phyloP scores from a whole-genome alignment of 2,113 vertebrate genomes.

The Toxotes chatareus region DNA sequence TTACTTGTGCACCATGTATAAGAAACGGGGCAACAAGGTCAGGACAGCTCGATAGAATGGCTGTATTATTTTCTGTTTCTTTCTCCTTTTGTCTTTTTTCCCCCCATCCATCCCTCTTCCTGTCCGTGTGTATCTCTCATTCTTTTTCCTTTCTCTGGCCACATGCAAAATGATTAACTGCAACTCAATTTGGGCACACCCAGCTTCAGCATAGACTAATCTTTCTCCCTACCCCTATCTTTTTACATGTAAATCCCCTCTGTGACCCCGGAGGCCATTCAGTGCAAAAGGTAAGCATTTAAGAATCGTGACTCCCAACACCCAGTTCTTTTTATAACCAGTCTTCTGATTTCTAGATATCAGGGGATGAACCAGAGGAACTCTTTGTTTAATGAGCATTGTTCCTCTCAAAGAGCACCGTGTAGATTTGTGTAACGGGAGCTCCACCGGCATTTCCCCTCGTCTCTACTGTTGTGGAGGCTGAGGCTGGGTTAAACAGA shows the following conservation, averaged over 20 bases:
- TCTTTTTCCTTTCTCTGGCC: constrained; percentile 12
- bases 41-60: constrained; percentile 2
- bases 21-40: constrained; percentile 32
- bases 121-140: constrained; percentile 8
- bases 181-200: constrained; percentile 25
- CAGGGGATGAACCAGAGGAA: constrained; percentile 27
- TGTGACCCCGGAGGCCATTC: constrained; percentile 46
- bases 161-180: constrained; percentile 37
- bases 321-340: constrained; percentile 27
- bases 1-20: constrained; percentile 21
- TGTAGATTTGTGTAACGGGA: constrained; percentile 32
- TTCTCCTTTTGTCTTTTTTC: not conserved
- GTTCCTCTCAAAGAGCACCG: constrained; percentile 36
- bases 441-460: constrained; percentile 34
- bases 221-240: constrained; percentile 4
- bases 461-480: constrained; percentile 47
- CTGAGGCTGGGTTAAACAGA: constrained; percentile 60
- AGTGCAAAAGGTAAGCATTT: constrained; percentile 58
- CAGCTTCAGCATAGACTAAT: constrained; percentile 13
- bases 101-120: not conserved
- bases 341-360: constrained; percentile 34
- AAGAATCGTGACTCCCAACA: constrained; percentile 49
- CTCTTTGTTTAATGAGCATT: constrained; percentile 64
- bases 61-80: not conserved
- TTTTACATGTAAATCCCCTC: constrained; percentile 73